Base-by-base conservation (phyloP, 1,140 invertebrate genomes). In the Drosophila watanabei region DNA sequence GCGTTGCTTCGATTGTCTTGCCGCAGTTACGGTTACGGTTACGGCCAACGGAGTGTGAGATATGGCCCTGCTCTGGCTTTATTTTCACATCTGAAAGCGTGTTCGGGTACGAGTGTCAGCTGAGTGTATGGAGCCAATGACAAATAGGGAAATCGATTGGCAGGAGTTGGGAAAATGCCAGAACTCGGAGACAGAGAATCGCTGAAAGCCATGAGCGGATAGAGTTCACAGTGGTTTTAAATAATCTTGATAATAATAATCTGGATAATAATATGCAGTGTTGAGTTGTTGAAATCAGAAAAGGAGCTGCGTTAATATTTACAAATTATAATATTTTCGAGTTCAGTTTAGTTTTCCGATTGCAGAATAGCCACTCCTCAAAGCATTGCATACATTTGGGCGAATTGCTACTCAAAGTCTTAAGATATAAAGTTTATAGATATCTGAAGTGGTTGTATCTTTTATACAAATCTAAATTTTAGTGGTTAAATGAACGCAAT, bases 21-120 rank as follows among this genome's bases (percentile, higher is more conserved):
- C 45, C 70, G 24, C 43, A 41, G 66, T 72, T 72, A 59, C 66
- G 66, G 70, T 51, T 73, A 60, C 68, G 68, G 37, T 68, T 68
- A 69, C 45, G 65, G n/a, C 33, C 8, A 46, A 20, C 13, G 24
- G 46, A 43, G 68, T 60, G 70, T 73, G 68, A 73, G 54, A 72
- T 61, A 61, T 73, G 32, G 56, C 32, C 45, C 30, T 28, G 68
- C 7, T 20, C 45, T 8, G 45, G 35, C 24, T 37, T 60, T 72
- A 73, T 51, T 51, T 45, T 56, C 18, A 33, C 18, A 56, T 51
- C 68, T 58, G 46, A 11, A 18, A 73, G 49, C 61, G 45, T 49
- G 43, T 28, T 41, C 43, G 13, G 33, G 37, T 45, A 43, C 46
- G 70, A 69, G 14, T 14, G 37, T 9, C 20, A 28, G n/a, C 33